Conservation (phyloP, 1,140 invertebrate genomes). For the Acromyrmex echinatior region DNA sequence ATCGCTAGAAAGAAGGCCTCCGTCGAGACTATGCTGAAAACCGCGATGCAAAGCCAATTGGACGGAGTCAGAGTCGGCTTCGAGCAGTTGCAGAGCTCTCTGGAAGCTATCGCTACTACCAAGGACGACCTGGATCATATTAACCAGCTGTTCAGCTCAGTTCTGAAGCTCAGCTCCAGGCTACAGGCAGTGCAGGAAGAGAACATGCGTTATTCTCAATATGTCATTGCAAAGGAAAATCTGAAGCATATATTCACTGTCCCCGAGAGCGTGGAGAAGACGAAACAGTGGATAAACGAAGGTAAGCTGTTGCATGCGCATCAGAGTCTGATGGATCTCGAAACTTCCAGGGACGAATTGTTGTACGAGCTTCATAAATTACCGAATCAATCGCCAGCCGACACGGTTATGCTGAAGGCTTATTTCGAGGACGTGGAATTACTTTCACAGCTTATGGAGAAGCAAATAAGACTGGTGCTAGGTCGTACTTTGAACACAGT, state of each 20-base stretch:
- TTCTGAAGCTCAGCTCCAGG: slow-evolving; percentile 91
- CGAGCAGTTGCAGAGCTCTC: slow-evolving; percentile 94
- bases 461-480: slow-evolving; percentile 96
- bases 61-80: slow-evolving; percentile 98
- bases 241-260: slow-evolving; percentile 99
- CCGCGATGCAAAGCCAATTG: slow-evolving; percentile 99
- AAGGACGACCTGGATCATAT: slow-evolving; percentile 88
- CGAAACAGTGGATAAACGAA: slow-evolving; percentile 97
- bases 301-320: slow-evolving; percentile 98
- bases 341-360: slow-evolving; percentile 98
- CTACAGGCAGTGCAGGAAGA: slow-evolving; percentile 96
- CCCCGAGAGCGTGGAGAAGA: slow-evolving; percentile 98
- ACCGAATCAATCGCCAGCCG: slow-evolving; percentile 95
- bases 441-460: slow-evolving; percentile 95
- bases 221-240: slow-evolving; percentile 99
- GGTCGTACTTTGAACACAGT: slow-evolving; percentile 97
- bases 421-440: slow-evolving; percentile 98
- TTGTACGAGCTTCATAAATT: slow-evolving; percentile 98
- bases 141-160: slow-evolving; percentile 88
- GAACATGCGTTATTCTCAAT: slow-evolving; percentile 97
- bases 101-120: slow-evolving; percentile 93
- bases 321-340: slow-evolving; percentile 97
- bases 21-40: slow-evolving; percentile 98
- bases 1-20: slow-evolving; percentile 95
- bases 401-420: slow-evolving; percentile 96